Percentiles rank a stretch among this genome's conserved stretches.
phyloP scores from a whole-genome alignment of 2,888 invertebrate species.

The Nomada fabriciana region DNA sequence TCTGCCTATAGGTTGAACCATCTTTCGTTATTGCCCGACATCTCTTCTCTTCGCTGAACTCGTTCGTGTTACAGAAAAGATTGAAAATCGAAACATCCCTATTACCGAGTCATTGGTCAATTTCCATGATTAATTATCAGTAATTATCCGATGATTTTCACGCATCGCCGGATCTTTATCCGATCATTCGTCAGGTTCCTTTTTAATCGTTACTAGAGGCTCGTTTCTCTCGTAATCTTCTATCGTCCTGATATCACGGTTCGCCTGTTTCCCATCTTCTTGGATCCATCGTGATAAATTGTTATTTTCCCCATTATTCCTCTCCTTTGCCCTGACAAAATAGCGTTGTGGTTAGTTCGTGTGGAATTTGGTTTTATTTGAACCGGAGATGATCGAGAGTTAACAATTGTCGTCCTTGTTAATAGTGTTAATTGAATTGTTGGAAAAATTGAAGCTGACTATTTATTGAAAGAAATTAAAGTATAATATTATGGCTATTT shows the following conservation, averaged over 20 bases:
- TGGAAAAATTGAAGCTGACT: too few relatives aligned
- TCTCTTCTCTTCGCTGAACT: constrained; percentile 20
- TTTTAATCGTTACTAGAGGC: background rate
- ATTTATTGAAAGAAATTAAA: too few relatives aligned
- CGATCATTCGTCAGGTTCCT: background rate
- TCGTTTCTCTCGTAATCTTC: background rate
- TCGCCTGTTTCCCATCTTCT: background rate
- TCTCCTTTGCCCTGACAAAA: background rate
- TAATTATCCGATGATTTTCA: constrained; percentile 4
- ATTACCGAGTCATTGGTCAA: background rate
- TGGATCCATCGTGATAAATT: background rate
- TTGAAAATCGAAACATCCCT: constrained; percentile 44
- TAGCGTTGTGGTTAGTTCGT: too few relatives aligned
- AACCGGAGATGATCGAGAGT: too few relatives aligned
- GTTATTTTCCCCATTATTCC: background rate
- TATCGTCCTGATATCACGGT: background rate
- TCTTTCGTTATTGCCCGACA: constrained; percentile 24
- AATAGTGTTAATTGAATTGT: too few relatives aligned
- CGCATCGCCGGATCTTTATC: background rate
- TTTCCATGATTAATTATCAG: constrained; percentile 26
- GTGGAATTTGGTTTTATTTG: too few relatives aligned
- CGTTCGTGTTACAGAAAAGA: constrained; percentile 21
- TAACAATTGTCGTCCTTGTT: too few relatives aligned
- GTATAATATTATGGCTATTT: too few relatives aligned
- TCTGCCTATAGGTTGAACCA: constrained; percentile 32